A percentile compares a stretch with the other conserved stretches of the same genome.
These are phyloP conservation scores for Nanorana parkeri DNA, from an alignment of 2,113 vertebrate species.

Conservation along the genomic window DNA sequence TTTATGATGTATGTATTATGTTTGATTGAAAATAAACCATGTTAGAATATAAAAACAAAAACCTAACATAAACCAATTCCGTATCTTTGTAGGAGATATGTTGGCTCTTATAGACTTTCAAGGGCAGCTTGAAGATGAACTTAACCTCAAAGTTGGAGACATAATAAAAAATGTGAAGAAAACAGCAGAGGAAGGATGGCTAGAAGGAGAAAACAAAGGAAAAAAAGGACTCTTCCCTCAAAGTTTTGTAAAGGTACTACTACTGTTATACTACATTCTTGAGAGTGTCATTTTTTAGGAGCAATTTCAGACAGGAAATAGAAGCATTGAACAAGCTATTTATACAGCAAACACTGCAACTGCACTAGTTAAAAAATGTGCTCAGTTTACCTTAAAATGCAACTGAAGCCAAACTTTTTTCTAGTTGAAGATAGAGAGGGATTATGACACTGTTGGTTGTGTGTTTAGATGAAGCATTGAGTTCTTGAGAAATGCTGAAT, in stretches of 20 bases:
- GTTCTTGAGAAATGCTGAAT: too few relatives aligned
- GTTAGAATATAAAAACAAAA: neutral
- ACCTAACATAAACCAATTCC: too few relatives aligned
- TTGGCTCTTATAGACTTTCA: slow-evolving; percentile 79
- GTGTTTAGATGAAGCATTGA: too few relatives aligned
- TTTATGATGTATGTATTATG: too few relatives aligned
- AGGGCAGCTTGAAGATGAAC: slow-evolving; percentile 73
- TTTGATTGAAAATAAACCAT: neutral
- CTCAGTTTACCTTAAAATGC: too few relatives aligned
- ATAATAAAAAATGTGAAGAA: slow-evolving; percentile 77
- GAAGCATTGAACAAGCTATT: neutral
- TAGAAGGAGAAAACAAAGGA: slow-evolving; percentile 76
- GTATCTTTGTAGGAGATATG: slow-evolving; percentile 69
- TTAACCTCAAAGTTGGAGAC: slow-evolving; percentile 73
- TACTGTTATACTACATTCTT: neutral
- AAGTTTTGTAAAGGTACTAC: slow-evolving; percentile 75
- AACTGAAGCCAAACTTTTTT: too few relatives aligned
- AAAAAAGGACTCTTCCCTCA: slow-evolving; percentile 79
- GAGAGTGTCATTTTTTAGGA: too few relatives aligned
- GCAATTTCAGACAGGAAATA: neutral
- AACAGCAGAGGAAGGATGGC: slow-evolving; percentile 76
- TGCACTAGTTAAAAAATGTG: too few relatives aligned
- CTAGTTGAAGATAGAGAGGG: too few relatives aligned
- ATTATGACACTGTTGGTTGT: too few relatives aligned
- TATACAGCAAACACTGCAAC: too few relatives aligned